phyloP scores from a whole-genome alignment of 2,888 invertebrate genomes.

The Tiliacea citrago region DNA sequence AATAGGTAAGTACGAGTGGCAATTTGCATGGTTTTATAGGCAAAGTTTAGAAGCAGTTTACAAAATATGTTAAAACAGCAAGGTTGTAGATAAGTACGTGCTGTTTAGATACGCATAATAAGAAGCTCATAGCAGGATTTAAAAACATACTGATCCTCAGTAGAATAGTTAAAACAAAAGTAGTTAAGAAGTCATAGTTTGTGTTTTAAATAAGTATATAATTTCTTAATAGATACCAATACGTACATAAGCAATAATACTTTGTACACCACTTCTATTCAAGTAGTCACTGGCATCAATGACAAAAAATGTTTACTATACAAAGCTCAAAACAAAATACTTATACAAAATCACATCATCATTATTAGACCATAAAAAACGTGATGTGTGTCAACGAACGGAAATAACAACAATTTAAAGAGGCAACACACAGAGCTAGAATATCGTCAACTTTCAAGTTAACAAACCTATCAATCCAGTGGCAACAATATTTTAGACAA shows the following conservation, averaged over 20 bases:
- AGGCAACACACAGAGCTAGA: conserved; percentile 3
- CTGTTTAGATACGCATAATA: not conserved
- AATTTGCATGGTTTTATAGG: not conserved
- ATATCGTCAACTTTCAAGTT: conserved; percentile 23
- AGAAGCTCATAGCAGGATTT: not conserved
- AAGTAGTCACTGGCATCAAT: not conserved
- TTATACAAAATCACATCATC: not conserved
- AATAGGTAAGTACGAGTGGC: not conserved
- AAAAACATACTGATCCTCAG: not conserved
- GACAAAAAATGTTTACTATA: not conserved
- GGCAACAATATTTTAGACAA: not conserved
- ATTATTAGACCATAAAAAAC: conserved; percentile 12
- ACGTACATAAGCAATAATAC: not conserved
- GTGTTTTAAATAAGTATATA: not conserved
- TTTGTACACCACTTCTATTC: not conserved
- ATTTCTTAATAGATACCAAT: not conserved
- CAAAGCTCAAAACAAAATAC: not conserved
- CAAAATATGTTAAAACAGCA: not conserved
- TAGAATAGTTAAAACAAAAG: not conserved
- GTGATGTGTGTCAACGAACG: conserved; percentile 19
- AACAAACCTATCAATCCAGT: conserved; percentile 1
- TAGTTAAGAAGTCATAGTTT: not conserved
- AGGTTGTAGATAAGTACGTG: not conserved
- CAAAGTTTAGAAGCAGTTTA: not conserved
- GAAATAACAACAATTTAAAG: not conserved